Conservation (phyloP, 2,113 vertebrate species). For the Bujurquina vittata region DNA sequence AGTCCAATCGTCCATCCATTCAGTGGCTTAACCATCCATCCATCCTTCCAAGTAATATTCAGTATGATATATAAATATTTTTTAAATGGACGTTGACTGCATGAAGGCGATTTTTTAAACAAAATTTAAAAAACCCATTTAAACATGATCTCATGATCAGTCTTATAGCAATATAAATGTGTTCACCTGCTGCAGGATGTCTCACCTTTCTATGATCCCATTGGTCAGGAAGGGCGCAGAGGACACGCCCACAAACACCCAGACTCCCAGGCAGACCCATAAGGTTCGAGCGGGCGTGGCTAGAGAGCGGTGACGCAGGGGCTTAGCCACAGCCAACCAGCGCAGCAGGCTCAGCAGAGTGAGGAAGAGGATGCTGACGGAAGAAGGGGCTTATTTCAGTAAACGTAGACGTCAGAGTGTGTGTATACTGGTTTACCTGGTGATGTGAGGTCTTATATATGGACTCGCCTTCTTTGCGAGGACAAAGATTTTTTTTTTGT, state of each 20-base stretch:
- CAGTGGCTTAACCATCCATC: no score
- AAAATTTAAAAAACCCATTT: no score
- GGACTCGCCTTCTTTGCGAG: background rate
- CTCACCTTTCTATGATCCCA: slow-evolving; percentile 39
- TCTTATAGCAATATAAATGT: background rate
- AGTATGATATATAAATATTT: background rate
- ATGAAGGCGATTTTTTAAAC: background rate
- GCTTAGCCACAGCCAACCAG: slow-evolving; percentile 70
- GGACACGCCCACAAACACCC: slow-evolving; percentile 67
- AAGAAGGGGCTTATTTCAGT: background rate
- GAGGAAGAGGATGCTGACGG: slow-evolving; percentile 76
- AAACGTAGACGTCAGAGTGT: background rate
- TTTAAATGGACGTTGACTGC: background rate
- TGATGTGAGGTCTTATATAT: background rate
- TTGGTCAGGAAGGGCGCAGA: slow-evolving; percentile 68
- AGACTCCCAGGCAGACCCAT: slow-evolving; percentile 64
- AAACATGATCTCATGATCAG: background rate
- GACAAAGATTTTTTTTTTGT: background rate
- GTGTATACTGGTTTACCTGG: background rate
- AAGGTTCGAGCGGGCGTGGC: slow-evolving; percentile 36
- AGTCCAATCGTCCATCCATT: no score
- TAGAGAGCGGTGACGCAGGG: slow-evolving; percentile 21
- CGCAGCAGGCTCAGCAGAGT: slow-evolving; percentile 76
- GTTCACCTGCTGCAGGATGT: background rate
- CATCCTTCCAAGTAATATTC: background rate